Evolutionary conservation across 1,140 invertebrate genomes (phyloP), one percentile per base, ranked within the genome.

Genomic region (Mylabris phalerata): DNA sequence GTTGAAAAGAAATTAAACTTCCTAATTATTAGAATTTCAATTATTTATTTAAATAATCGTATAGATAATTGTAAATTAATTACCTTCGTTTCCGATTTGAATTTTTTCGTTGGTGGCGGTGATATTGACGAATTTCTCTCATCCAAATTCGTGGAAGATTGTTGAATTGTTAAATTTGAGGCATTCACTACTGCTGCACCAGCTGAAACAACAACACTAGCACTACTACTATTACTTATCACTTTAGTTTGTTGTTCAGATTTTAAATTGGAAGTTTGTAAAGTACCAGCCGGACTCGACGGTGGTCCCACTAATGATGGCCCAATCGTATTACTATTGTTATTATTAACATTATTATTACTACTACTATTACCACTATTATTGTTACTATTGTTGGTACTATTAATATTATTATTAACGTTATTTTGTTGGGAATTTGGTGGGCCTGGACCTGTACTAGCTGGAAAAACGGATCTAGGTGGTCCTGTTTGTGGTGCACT

Each of bases 51-150:
- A 19, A 19, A 19, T 19, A 19, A 19, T 19, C 1, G 19, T 19
- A n/a, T n/a, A 19, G 19, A 19, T 32, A 32, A 32, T 32, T 32
- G 32, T 5, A 32, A 32, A 32, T 32, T 32, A 67, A 71, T 75
- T 77, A 85, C 83, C 83, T 85, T 85, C 60, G 79, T 66, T 74
- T 85, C 84, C 45, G 75, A 77, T 78, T 86, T 86, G 60, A 81
- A 67, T 73, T 86, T 86, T 74, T 87, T 87, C 24, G 79, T 66
- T 9, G 83, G 84, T 19, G 83, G 84, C 55, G 83, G 81, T 65
- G 81, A 78, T 54, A 32, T 5, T 32, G 32, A 32, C 7, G 7
- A 69, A 54, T 67, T 63, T 45, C 67, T 59, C 32, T 70, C 68
- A 38, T 69, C 70, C 24, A 41, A n/a, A 25, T 45, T 54, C 10